Conservation (phyloP, 2,888 invertebrate genomes). For the Tetramorium bicarinatum region DNA sequence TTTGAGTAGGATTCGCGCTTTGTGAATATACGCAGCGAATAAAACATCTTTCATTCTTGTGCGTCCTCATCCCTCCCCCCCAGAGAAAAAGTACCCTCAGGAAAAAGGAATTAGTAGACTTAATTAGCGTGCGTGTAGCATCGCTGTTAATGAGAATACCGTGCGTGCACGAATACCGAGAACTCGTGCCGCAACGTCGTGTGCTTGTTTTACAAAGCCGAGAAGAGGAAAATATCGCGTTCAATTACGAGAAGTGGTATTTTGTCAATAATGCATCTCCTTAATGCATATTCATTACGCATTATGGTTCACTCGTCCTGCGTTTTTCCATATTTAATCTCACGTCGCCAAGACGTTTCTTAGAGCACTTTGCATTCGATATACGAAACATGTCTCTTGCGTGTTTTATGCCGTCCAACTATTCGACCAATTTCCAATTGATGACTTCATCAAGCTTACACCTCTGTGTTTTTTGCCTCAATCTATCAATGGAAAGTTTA, state of each 20-base stretch:
- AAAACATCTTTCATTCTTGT: background rate
- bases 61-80: background rate
- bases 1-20: background rate
- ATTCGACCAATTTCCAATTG: background rate
- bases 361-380: too few relatives aligned
- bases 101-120: constrained; percentile 5
- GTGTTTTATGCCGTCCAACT: background rate
- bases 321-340: background rate
- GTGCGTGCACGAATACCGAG: background rate
- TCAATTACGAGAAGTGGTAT: constrained; percentile 35
- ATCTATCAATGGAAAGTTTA: background rate
- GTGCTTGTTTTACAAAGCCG: constrained; percentile 15
- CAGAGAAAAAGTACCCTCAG: background rate
- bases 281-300: constrained; percentile 25
- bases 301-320: constrained; percentile 24
- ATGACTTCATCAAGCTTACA: background rate
- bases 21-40: background rate
- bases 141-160: constrained; percentile 28
- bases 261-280: constrained; percentile 36
- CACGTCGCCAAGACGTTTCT: background rate
- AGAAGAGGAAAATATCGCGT: constrained; percentile 20
- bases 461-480: background rate
- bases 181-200: constrained; percentile 5
- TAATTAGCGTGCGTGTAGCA: constrained; percentile 26
- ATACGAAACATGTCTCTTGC: background rate